Evolutionary conservation across 2,113 vertebrate species (phyloP).

Genomic region (Chaetura pelagica): DNA sequence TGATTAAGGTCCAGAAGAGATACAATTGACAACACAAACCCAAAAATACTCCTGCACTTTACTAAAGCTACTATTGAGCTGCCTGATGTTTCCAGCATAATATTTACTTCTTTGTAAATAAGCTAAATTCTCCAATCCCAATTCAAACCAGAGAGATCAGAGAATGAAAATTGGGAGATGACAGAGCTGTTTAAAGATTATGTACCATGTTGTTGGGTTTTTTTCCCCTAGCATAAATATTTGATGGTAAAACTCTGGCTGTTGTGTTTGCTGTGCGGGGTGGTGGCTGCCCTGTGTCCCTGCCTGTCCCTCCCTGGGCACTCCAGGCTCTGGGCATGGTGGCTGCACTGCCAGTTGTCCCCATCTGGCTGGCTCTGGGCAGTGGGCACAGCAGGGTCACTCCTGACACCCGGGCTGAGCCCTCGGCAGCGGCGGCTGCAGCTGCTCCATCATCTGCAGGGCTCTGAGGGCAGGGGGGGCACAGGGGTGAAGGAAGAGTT

Average conservation of each 20-base stretch:
- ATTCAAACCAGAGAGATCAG: conserved; percentile 78
- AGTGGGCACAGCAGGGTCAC: rapidly evolving
- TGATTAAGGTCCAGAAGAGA: conserved; percentile 3
- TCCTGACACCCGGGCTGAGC: rapidly evolving
- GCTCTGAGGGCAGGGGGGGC: background rate
- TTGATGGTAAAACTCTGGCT: conserved; percentile 78
- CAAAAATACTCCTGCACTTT: conserved; percentile 70
- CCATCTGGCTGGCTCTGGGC: rapidly evolving
- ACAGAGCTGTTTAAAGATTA: conserved; percentile 82
- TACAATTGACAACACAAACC: conserved; percentile 68
- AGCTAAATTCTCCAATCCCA: conserved; percentile 71
- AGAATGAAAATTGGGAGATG: conserved; percentile 79
- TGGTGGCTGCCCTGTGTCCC: background rate
- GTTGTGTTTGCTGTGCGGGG: conserved; percentile 71
- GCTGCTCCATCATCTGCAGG: background rate
- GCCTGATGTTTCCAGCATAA: conserved; percentile 78
- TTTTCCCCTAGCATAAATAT: conserved; percentile 81
- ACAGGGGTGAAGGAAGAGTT: background rate
- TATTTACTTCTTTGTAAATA: conserved; percentile 84
- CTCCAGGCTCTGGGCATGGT: background rate
- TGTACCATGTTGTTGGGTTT: conserved; percentile 65
- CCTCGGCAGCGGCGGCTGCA: background rate
- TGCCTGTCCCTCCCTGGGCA: background rate
- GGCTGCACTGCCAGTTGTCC: rapidly evolving
- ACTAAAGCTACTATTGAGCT: conserved; percentile 73